Evolutionary conservation across 2,113 vertebrate species (phyloP).

Genomic region (Nannobrachium achirus): DNA sequence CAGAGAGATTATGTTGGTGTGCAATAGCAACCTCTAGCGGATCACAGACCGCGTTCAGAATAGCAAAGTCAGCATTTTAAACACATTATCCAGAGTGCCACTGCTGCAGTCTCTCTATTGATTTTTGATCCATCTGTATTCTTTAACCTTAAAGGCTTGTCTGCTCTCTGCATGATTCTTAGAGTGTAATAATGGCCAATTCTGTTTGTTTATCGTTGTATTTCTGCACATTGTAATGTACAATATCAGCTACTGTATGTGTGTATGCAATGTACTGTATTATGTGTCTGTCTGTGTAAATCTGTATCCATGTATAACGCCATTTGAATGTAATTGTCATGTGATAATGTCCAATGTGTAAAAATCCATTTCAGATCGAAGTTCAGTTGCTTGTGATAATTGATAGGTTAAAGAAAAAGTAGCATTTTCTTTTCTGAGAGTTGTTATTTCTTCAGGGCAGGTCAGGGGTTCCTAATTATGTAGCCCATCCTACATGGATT

Average conservation of each 20-base stretch:
- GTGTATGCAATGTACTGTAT: conserved; percentile 58
- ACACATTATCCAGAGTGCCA: conserved; percentile 65
- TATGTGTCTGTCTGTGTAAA: conserved; percentile 47
- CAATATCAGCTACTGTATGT: conserved; percentile 55
- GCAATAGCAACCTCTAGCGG: conserved; percentile 54
- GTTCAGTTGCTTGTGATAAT: conserved; percentile 33
- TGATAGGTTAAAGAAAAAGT: not conserved
- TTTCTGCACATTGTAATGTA: conserved; percentile 65
- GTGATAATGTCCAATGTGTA: conserved; percentile 45
- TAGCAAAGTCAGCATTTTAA: conserved; percentile 64
- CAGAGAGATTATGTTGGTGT: conserved; percentile 17
- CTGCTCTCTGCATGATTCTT: conserved; percentile 70
- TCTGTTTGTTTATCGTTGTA: conserved; percentile 43
- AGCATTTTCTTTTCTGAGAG: conserved; percentile 25
- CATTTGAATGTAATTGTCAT: conserved; percentile 51
- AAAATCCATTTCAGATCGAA: conserved; percentile 53
- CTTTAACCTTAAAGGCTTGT: conserved; percentile 67
- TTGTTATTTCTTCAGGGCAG: conserved; percentile 44
- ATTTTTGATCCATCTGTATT: conserved; percentile 73
- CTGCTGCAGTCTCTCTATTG: conserved; percentile 67
- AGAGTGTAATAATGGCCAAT: conserved; percentile 59
- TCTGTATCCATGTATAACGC: conserved; percentile 57
- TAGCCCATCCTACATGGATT: conserved; percentile 49
- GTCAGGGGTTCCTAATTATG: conserved; percentile 46
- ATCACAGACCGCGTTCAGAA: conserved; percentile 50